A percentile compares a stretch with the other conserved stretches of the same genome.
Conservation (phyloP, 2,113 vertebrate genomes). For the Elaphurus davidianus region DNA sequence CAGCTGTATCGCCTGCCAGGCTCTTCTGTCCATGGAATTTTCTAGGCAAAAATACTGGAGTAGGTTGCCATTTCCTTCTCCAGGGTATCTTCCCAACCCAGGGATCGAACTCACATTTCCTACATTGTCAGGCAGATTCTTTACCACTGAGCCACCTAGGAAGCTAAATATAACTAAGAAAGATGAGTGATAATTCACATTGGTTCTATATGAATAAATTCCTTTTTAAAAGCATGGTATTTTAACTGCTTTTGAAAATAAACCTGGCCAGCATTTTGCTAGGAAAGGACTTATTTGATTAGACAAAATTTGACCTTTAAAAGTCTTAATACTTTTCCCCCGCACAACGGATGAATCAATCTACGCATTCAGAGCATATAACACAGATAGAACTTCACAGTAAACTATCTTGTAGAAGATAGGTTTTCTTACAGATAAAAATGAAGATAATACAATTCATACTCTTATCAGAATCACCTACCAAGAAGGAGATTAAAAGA, state of each 20-base stretch:
- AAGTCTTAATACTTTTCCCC: not conserved
- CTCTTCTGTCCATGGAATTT: not conserved
- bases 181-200: constrained; percentile 1
- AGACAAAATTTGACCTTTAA: constrained; percentile 48
- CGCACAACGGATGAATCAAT: not conserved
- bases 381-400: not conserved
- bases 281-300: not conserved
- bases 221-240: not conserved
- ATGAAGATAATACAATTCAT: not conserved
- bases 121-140: not conserved
- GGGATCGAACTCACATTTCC: not conserved
- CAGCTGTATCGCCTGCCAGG: not conserved
- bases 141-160: not conserved
- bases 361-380: not conserved
- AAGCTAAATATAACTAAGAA: not conserved
- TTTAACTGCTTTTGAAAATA: constrained; percentile 28
- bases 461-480: constrained; percentile 34
- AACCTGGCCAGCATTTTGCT: not conserved
- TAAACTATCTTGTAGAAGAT: constrained; percentile 1
- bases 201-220: not conserved
- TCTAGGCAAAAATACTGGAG: not conserved
- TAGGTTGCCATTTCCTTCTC: not conserved
- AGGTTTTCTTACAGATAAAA: constrained; percentile 38
- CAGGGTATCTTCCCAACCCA: not conserved
- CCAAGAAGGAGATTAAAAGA: constrained; percentile 27